These are phyloP conservation scores for Acanthosoma haemorrhoidale DNA, from an alignment of 2,888 invertebrate species.

Conservation along the genomic window DNA sequence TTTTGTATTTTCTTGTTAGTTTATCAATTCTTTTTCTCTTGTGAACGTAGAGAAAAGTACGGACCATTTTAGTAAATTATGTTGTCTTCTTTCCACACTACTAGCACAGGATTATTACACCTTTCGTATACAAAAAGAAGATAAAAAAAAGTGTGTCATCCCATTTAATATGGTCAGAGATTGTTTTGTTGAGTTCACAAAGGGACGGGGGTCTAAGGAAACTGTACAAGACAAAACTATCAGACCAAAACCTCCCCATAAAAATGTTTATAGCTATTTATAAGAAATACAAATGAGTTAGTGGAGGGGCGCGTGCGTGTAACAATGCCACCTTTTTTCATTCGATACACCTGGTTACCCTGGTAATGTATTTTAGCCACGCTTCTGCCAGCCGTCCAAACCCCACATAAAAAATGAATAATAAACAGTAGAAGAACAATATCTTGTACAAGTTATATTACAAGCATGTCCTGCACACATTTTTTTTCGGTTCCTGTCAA, in stretches of 20 bases:
- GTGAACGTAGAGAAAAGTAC: no score
- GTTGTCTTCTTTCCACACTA: no score
- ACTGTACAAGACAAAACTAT: background rate
- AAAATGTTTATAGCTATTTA: constrained; percentile 25
- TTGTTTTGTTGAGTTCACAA: no score
- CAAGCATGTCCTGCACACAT: background rate
- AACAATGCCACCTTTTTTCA: background rate
- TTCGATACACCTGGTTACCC: constrained; percentile 21
- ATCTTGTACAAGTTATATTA: background rate
- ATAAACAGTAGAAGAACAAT: constrained; percentile 12
- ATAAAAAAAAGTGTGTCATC: no score
- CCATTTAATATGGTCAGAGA: no score
- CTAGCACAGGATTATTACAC: no score
- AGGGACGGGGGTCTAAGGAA: background rate
- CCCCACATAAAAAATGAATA: background rate
- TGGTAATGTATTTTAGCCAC: constrained; percentile 22
- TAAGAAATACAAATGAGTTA: constrained; percentile 24
- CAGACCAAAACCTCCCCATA: constrained; percentile 11
- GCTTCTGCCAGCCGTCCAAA: background rate
- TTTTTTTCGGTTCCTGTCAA: background rate
- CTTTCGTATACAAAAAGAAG: no score
- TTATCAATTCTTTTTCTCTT: no score
- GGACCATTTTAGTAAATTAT: no score
- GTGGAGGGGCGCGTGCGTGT: constrained; percentile 21
- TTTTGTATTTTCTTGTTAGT: no score